Conservation (phyloP, 2,888 invertebrate genomes). For the Melanargia galathea region DNA sequence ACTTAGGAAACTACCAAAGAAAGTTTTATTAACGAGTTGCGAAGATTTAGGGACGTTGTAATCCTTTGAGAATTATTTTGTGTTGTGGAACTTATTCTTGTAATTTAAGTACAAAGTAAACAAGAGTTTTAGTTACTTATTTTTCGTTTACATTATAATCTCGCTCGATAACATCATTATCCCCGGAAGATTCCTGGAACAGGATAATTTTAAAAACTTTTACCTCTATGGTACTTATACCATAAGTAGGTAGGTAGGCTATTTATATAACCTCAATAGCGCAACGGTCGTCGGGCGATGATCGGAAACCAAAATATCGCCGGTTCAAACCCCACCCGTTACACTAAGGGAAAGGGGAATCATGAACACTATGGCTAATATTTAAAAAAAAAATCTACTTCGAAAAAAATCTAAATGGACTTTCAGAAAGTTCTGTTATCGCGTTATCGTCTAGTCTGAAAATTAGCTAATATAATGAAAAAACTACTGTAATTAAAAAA, state of each 20-base stretch:
- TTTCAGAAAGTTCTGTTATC: background rate
- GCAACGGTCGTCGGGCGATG: too few relatives aligned
- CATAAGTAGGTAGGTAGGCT: too few relatives aligned
- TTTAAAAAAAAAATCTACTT: background rate
- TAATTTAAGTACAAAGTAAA: conserved; percentile 16
- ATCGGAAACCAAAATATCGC: too few relatives aligned
- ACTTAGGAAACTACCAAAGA: conserved; percentile 25
- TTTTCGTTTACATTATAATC: background rate
- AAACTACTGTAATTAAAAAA: background rate
- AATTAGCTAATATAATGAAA: background rate
- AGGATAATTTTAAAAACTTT: background rate
- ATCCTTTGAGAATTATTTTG: conserved; percentile 23
- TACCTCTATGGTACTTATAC: too few relatives aligned
- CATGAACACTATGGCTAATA: too few relatives aligned
- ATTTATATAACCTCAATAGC: too few relatives aligned
- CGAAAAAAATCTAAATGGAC: background rate
- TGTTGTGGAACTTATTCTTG: conserved; percentile 16
- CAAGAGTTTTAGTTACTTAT: conserved; percentile 9
- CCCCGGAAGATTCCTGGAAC: background rate
- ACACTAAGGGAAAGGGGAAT: too few relatives aligned
- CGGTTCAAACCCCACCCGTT: too few relatives aligned
- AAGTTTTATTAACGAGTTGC: conserved; percentile 23
- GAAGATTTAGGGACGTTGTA: conserved; percentile 22
- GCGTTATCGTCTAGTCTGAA: background rate
- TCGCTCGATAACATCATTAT: background rate